A percentile compares a stretch with the other conserved stretches of the same genome.
These are phyloP conservation scores for Antheraea pernyi DNA, from an alignment of 1,140 invertebrate genomes.

Conservation along the genomic window DNA sequence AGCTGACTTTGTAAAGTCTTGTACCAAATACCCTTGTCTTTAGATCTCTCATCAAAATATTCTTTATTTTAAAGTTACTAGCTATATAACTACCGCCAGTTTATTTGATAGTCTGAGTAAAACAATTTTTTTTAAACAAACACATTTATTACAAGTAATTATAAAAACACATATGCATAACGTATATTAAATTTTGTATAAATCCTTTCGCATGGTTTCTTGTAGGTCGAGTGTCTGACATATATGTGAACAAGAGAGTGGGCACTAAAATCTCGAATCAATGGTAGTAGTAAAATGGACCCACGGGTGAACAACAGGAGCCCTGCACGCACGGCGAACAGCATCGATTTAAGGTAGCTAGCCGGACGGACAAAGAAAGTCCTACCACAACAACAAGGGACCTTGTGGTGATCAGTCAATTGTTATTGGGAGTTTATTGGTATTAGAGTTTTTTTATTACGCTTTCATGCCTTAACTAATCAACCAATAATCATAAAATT, in stretches of 20 bases:
- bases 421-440: too few species aligned
- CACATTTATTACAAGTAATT: background rate
- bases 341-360: constrained; percentile 23
- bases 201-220: background rate
- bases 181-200: background rate
- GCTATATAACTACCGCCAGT: background rate
- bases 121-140: background rate
- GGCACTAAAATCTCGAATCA: constrained; percentile 12
- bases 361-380: too few species aligned
- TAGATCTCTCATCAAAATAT: too few species aligned
- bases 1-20: too few species aligned
- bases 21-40: too few species aligned
- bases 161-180: background rate
- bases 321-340: constrained; percentile 47
- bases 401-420: too few species aligned
- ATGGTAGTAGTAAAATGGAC: constrained; percentile 55
- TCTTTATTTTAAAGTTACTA: too few species aligned
- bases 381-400: constrained; percentile 55
- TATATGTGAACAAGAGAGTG: background rate
- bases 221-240: background rate
- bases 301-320: constrained; percentile 52
- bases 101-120: background rate
- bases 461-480: too few species aligned
- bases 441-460: too few species aligned
- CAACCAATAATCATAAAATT: too few species aligned